Evolutionary conservation across 2,797 vertebrate genomes (phyloP), one percentile per base, ranked within the genome.

Genomic region (Sciaenops ocellatus): DNA sequence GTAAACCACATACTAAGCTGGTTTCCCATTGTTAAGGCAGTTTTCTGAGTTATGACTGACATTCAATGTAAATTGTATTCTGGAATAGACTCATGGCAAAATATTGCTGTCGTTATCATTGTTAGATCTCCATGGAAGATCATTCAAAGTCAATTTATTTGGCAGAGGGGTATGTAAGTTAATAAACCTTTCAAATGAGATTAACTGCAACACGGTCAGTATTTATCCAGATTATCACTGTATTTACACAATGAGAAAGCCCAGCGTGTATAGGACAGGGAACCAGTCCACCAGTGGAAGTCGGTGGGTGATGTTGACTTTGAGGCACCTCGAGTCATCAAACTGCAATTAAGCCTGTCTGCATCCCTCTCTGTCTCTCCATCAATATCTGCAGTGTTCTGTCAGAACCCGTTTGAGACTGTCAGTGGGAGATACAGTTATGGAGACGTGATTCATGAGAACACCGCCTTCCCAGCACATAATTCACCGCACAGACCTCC

Each of bases 361-460:
- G 79, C 76, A 78, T 81, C 79, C 73, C 68, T 76, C 85, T 60
- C 60, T 69, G 17, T 73, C 84, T 73, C 73, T 86, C 89, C 87
- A 83, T 93, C 93, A 91, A 72, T 80, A 84, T 90, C 87, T 86
- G 89, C 82, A 24, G 81, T 9, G 72, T 80, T 84, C 88, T 88
- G 85, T 84, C 92, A 81, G 86, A 70, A 73, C 78, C 75, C 46
- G 78, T 90, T 89, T 85, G 80, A 77, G 81, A 60, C 78, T 85
- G 86, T 89, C 90, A 88, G 89, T 46, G 85, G 83, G 85, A 93
- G 89, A 87, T 76, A 78, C 83, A 83, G 80, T 83, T 91, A 91
- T 88, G 85, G 87, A 92, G 87, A 92, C 80, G 83, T 89, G 91
- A 94, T 92, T 90, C 83, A 89, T 88, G 80, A 86, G 86, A 78